Conservation (phyloP, 2,888 invertebrate species). For the Lithophane leautieri region DNA sequence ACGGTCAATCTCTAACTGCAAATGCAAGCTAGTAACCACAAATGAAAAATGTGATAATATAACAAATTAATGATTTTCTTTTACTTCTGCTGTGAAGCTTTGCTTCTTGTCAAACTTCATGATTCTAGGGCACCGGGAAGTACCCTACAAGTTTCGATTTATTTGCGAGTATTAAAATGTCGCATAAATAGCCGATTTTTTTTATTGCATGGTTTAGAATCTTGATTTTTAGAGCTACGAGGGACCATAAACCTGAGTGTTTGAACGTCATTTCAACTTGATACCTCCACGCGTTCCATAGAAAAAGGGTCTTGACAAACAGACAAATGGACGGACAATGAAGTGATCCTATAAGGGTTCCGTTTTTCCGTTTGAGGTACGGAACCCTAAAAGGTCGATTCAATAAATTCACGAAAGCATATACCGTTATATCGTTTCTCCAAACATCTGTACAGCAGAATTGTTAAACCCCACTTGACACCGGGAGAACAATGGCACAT, state of each 20-base stretch:
- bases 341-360: neutral
- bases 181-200: too few species aligned
- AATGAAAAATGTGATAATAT: too few species aligned
- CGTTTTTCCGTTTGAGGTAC: neutral
- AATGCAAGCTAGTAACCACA: too few species aligned
- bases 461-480: constrained; percentile 46
- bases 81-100: too few species aligned
- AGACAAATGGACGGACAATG: neutral
- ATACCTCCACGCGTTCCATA: neutral
- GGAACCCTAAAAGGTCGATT: neutral
- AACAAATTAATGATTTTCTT: too few species aligned
- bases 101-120: too few species aligned
- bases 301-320: neutral
- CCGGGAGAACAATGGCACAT: constrained; percentile 41
- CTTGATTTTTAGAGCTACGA: neutral
- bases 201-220: too few species aligned
- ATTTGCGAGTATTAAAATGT: too few species aligned
- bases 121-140: too few species aligned
- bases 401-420: neutral
- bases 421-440: neutral
- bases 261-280: neutral
- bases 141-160: too few species aligned
- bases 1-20: too few species aligned
- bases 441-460: constrained; percentile 36
- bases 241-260: neutral